Evolutionary conservation across 2,888 invertebrate species (phyloP), one percentile per base, ranked within the genome.

Genomic region (Sisyra nigra): DNA sequence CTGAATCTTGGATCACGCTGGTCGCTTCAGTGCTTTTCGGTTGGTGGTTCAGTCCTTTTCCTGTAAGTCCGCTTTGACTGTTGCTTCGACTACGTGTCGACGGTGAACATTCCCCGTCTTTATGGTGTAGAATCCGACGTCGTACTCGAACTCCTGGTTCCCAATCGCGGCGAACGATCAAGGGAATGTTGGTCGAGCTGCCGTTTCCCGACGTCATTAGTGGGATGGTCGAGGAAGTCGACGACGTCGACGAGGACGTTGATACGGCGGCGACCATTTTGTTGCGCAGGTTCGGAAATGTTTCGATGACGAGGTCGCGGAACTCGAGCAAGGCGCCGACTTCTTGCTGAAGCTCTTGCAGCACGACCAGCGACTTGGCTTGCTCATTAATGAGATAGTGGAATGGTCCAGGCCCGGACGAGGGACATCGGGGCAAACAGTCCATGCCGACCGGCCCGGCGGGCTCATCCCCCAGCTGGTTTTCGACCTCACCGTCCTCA

Each of bases 261-360:
- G 59, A 54, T 45, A 60, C 67, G 56, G 74, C 71, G 54, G 77
- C 73, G 58, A 80, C 78, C 78, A 87, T 77, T 72, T 87, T 88
- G 60, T 80, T 80, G 61, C 86, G 81, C 62, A 88, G 76, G 70
- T 87, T 85, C 56, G 88, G 88, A 71, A 88, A 87, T 59, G 87
- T 85, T 75, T 87, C 87, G 76, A 88, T 86, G 73, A 88, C 88
- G 74, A 87, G 78, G 68, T 88, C 87, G 67, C 88, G 82, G 66
- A 88, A 88, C 71, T 88, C 86, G 66, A 88, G 75, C 55, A 88
- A 67, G 55, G 86, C 86, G 51, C 87, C 86, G 69, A 88, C 88
- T 72, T 88, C 88, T 80, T 87, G 83, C 76, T 88, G 88, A 64
- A 88, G 74, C 71, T 88, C 88, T 72, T 88, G 87, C 62, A 88